phyloP scores from a whole-genome alignment of 2,113 vertebrate species.

The Crocuta crocuta region DNA sequence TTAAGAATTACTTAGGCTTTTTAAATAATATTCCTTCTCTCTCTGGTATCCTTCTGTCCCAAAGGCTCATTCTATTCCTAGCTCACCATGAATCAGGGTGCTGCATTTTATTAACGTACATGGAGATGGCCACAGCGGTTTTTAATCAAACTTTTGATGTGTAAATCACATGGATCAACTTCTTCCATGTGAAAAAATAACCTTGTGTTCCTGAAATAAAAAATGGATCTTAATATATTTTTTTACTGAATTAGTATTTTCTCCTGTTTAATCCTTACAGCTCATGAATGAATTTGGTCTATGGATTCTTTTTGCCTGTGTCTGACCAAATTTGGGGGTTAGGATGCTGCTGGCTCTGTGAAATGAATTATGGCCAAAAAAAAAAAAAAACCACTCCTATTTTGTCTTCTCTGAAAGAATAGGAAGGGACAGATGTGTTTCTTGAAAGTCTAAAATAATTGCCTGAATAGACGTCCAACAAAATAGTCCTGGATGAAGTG shows the following conservation, averaged over 20 bases:
- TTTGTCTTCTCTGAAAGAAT: background rate
- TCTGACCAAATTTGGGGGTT: background rate
- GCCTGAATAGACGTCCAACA: background rate
- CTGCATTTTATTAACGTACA: too few species aligned
- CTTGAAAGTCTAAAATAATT: background rate
- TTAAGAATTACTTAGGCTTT: background rate
- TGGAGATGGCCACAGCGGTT: background rate
- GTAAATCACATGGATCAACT: background rate
- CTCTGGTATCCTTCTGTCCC: too few species aligned
- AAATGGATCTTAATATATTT: background rate
- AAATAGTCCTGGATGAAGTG: background rate
- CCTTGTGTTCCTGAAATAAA: background rate
- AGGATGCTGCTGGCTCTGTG: background rate
- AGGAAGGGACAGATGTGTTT: background rate
- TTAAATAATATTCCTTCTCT: background rate
- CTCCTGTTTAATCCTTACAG: background rate
- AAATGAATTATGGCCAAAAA: background rate
- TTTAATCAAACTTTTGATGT: background rate
- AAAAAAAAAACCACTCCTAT: too few species aligned
- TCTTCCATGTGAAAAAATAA: background rate
- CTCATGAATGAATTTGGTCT: background rate
- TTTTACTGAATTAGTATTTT: background rate
- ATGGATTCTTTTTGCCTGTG: accelerated
- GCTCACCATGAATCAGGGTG: background rate
- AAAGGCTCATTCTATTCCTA: accelerated